phyloP scores from a whole-genome alignment of 2,888 invertebrate genomes.

The Cenopis cana region DNA sequence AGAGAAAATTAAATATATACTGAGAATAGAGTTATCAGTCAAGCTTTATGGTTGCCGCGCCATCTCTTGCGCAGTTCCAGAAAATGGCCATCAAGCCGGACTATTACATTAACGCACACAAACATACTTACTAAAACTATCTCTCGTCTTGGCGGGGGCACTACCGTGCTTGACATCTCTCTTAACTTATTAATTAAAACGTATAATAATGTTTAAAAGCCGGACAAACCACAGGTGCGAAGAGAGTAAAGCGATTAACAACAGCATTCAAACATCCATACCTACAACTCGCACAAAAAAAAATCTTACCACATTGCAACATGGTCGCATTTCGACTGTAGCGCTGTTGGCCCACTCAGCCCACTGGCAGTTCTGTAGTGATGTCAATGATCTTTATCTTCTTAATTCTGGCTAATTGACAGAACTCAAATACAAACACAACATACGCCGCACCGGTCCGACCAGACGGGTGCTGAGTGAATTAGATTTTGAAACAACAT shows the following conservation, averaged over 20 bases:
- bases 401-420: constrained; percentile 34
- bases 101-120: too few species aligned
- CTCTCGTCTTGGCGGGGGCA: too few species aligned
- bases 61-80: too few species aligned
- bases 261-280: constrained; percentile 3
- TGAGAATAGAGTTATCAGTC: too few species aligned
- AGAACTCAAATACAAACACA: constrained; percentile 31
- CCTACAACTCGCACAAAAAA: background rate
- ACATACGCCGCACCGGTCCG: constrained; percentile 25
- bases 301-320: background rate
- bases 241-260: constrained; percentile 21
- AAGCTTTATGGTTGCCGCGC: too few species aligned
- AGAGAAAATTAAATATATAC: too few species aligned
- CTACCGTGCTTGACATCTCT: background rate
- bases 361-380: background rate
- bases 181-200: background rate
- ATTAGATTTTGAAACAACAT: constrained; percentile 7
- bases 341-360: background rate
- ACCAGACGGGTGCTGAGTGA: constrained; percentile 15
- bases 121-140: too few species aligned
- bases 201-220: background rate
- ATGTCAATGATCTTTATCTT: constrained; percentile 42
- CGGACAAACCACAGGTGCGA: constrained; percentile 11
- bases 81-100: too few species aligned
- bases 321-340: background rate